Conservation (phyloP, 37 sponge, comb jelly and placozoan genomes). For the Hormiphora californensis region DNA sequence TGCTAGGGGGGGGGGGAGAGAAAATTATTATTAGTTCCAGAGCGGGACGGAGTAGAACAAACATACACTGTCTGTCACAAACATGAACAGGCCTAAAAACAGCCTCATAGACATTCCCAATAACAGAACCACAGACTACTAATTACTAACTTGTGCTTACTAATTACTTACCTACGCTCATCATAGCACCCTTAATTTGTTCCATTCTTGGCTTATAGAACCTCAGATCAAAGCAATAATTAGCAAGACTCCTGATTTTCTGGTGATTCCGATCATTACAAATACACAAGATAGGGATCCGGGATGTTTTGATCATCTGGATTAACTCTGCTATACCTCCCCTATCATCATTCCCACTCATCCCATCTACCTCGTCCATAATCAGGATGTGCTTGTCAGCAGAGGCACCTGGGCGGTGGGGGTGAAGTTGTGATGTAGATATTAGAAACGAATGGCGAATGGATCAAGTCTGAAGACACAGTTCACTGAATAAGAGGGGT, state of each 20-base stretch:
- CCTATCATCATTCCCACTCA: constrained; percentile 96
- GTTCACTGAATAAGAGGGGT: not conserved
- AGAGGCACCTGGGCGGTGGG: not conserved
- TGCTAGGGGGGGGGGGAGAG: constrained; percentile 51
- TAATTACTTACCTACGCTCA: constrained; percentile 68
- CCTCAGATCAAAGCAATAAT: constrained; percentile 85
- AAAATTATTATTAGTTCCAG: no score
- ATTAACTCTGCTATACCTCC: constrained; percentile 94
- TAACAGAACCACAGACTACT: no score
- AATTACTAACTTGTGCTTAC: no score
- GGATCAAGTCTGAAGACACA: no score
- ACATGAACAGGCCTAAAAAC: no score
- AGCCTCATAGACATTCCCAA: no score
- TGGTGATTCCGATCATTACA: constrained; percentile 82
- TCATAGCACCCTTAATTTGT: constrained; percentile 88
- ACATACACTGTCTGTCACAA: no score
- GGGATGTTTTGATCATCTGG: constrained; percentile 75
- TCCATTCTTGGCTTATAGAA: constrained; percentile 77
- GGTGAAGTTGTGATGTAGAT: no score
- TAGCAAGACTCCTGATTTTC: constrained; percentile 87
- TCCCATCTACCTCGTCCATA: constrained; percentile 99
- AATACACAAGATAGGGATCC: constrained; percentile 92
- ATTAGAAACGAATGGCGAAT: no score
- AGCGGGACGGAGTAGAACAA: no score
- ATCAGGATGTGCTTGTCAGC: constrained; percentile 70